Conservation (phyloP, 2,888 invertebrate species). For the Penaeus monodon region DNA sequence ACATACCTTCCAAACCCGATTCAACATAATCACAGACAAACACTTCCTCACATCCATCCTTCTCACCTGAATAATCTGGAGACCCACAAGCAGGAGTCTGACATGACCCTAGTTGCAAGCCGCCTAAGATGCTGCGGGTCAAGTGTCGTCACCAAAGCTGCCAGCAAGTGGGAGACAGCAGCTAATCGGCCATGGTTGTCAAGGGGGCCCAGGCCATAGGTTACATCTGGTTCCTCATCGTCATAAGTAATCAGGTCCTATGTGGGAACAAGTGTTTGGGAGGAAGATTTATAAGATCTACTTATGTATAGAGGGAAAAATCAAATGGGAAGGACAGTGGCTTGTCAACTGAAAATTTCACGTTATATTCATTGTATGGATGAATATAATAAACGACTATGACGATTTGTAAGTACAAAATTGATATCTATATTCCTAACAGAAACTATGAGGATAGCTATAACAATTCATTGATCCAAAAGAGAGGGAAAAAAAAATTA, state of each 20-base stretch:
- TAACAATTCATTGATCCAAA: no score
- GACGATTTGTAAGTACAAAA: not conserved
- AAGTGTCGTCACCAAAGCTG: slow-evolving; percentile 87
- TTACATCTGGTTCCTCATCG: slow-evolving; percentile 60
- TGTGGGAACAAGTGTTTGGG: no score
- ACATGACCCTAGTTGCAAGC: slow-evolving; percentile 84
- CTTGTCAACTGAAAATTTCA: not conserved
- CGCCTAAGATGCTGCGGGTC: slow-evolving; percentile 84
- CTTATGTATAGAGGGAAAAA: not conserved
- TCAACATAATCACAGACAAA: no score
- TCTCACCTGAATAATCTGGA: slow-evolving; percentile 84
- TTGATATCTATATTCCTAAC: not conserved
- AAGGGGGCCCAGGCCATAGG: slow-evolving; percentile 46
- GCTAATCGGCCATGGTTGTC: slow-evolving; percentile 56
- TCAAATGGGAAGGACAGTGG: not conserved
- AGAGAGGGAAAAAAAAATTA: not conserved
- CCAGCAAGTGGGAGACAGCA: slow-evolving; percentile 84
- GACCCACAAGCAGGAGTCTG: slow-evolving; percentile 89
- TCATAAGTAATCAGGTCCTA: slow-evolving; percentile 56
- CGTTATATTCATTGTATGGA: not conserved
- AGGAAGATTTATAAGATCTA: not conserved
- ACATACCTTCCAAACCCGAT: no score
- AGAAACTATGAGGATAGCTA: not conserved
- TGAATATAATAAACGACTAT: not conserved
- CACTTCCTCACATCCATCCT: no score